Evolutionary conservation across 2,113 vertebrate species (phyloP), one percentile per base, ranked within the genome.

Genomic region (Paratilapia polleni): DNA sequence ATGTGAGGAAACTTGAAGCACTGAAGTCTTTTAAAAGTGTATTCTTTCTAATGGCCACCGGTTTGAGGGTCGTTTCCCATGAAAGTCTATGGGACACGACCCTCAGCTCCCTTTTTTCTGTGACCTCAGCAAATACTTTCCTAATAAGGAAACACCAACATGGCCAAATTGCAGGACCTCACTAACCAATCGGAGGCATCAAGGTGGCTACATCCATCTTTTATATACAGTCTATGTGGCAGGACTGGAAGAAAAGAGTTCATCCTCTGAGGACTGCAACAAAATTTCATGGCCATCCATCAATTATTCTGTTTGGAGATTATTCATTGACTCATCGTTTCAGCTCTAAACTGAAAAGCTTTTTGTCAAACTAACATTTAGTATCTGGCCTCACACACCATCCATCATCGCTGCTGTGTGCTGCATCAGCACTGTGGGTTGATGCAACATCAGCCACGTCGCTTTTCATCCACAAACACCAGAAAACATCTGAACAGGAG

Each of bases 331-430:
- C 22, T 54, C 4, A 52, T 78, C 4, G 0, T 83, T 75, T 84
- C 28, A 36, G 49, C 49, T 28, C 13, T 19, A 19, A 88, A 60
- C 14, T 49, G 31, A 31, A 76, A 58, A 10, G 9, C 2, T 79
- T 79, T 49, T 74, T 43, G 7, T 60, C 49, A 78, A 78, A 73
- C 26, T 26, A 54, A n/a, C 43, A 31, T 77, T 60, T 1, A 54
- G 19, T 15, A 14, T 26, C 62, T 80, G 47, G 68, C 14, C 47
- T 26, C 49, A 77, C 43, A 17, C 34, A 17, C 47, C 78, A 79
- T 90, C 73, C 83, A 84, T 88, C 84, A 83, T 20, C 0, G 12
- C 63, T 83, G 34, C 52, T 9, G 34, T 81, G 64, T 26, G 88
- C 84, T 79, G 61, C 9, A 5, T 85, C 82, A 89, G 82, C 84